Evolutionary conservation across 1,140 invertebrate species (phyloP), one percentile per base, ranked within the genome.

Genomic region (Dinothrombium tinctorium): DNA sequence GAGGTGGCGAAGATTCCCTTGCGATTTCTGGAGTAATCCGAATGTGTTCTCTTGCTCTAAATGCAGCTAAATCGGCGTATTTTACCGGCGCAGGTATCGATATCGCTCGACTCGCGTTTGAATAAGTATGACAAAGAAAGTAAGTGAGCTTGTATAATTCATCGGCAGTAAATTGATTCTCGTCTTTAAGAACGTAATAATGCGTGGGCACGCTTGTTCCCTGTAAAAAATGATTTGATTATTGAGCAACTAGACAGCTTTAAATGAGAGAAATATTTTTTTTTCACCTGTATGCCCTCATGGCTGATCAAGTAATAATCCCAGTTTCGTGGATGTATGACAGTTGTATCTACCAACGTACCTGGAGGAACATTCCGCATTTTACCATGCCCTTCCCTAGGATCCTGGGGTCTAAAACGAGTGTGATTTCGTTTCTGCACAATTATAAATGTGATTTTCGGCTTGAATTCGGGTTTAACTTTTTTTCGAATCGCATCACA

Each of bases 1-100:
- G n/a, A n/a, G n/a, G n/a, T n/a, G n/a, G n/a, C n/a, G n/a, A n/a
- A n/a, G n/a, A n/a, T n/a, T n/a, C n/a, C n/a, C n/a, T n/a, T n/a
- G n/a, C n/a, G n/a, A n/a, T n/a, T n/a, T n/a, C n/a, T n/a, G n/a
- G n/a, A n/a, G n/a, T n/a, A n/a, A n/a, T n/a, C n/a, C n/a, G n/a
- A n/a, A 46, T 31, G 22, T 46, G 41, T 23, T 25, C 42, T 17
- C 62, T 50, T 9, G 60, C 80, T 33, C 84, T 63, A 41, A 73
- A 73, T 11, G 81, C 82, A n/a, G 75, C 82, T 40, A 87, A 66
- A 64, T 92, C 83, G 19, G 84, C 82, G 59, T 90, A 87, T 58
- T 90, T 90, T 0, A 81, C 86, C 2, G 84, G 83, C 1, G 86
- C 76, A 2, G 84, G 84, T 63, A 89, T 87, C 11, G 78, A 84